Evolutionary conservation across 1,140 invertebrate species (phyloP).

Genomic region (Formica selysi): DNA sequence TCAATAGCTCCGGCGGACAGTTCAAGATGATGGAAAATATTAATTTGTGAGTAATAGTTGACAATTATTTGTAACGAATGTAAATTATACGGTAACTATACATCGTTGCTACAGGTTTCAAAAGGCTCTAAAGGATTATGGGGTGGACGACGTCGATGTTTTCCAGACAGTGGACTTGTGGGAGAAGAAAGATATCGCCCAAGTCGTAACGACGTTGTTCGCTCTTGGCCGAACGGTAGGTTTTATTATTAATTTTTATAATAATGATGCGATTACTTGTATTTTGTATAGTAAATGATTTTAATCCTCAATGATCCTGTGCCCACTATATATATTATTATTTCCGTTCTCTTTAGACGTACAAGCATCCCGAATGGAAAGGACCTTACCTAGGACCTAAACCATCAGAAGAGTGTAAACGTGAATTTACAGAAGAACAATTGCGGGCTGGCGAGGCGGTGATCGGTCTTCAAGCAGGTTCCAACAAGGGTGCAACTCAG

Average conservation of each 20-base stretch:
- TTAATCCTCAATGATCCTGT: background rate
- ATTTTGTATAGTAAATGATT: background rate
- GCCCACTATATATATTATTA: conserved; percentile 55
- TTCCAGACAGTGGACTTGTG: conserved; percentile 98
- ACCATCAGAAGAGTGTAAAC: conserved; percentile 94
- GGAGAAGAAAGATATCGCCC: conserved; percentile 96
- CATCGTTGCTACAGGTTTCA: conserved; percentile 90
- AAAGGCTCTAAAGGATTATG: conserved; percentile 94
- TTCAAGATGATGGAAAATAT: conserved; percentile 99
- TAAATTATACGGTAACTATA: background rate
- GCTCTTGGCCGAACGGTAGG: conserved; percentile 95
- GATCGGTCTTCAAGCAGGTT: conserved; percentile 97
- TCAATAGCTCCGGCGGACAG: conserved; percentile 94
- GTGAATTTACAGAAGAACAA: conserved; percentile 96
- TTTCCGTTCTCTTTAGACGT: conserved; percentile 88
- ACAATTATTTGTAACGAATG: background rate
- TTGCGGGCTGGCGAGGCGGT: conserved; percentile 93
- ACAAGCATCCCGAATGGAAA: conserved; percentile 94
- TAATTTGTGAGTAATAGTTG: conserved; percentile 89
- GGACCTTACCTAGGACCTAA: conserved; percentile 95
- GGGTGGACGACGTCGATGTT: conserved; percentile 95
- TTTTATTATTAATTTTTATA: conserved; percentile 54
- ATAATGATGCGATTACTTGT: background rate
- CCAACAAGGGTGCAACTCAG: conserved; percentile 95
- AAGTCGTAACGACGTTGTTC: conserved; percentile 95